phyloP scores from a whole-genome alignment of 2,888 invertebrate species.

The Brenthis daphne region DNA sequence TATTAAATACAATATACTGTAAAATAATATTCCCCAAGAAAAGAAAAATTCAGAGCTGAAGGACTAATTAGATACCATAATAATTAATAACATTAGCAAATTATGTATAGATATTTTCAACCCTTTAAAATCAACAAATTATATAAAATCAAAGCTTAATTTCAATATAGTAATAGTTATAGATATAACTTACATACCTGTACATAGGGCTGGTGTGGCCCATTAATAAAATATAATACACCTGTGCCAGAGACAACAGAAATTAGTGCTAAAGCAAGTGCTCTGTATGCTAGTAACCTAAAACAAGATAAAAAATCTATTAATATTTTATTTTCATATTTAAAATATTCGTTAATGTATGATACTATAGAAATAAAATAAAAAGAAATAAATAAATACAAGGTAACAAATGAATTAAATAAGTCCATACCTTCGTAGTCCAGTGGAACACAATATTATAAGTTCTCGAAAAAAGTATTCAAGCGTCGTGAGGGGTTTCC shows the following conservation, averaged over 20 bases:
- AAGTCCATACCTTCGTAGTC: slow-evolving; percentile 63
- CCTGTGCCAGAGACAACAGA: slow-evolving; percentile 74
- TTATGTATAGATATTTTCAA: too few species aligned
- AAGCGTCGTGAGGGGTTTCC: slow-evolving; percentile 88
- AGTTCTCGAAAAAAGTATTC: slow-evolving; percentile 91
- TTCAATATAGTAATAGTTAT: background rate
- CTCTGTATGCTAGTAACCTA: slow-evolving; percentile 85
- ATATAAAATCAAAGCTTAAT: background rate
- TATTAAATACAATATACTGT: too few species aligned
- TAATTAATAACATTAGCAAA: too few species aligned
- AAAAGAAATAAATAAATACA: background rate
- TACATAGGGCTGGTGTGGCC: slow-evolving; percentile 84
- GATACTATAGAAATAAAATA: background rate
- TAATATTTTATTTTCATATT: slow-evolving; percentile 16
- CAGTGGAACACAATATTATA: slow-evolving; percentile 81
- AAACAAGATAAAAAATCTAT: slow-evolving; percentile 49
- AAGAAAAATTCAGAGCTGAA: too few species aligned
- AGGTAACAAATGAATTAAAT: background rate
- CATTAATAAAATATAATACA: slow-evolving; percentile 82
- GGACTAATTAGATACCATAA: too few species aligned
- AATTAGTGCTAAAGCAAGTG: slow-evolving; percentile 75
- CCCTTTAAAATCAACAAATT: too few species aligned
- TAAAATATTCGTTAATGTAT: background rate
- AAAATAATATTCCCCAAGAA: too few species aligned
- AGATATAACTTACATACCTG: slow-evolving; percentile 59